A percentile compares a stretch with the other conserved stretches of the same genome.
Evolutionary conservation across 2,888 invertebrate species (phyloP).

Genomic region (Chelonus formosanus): DNA sequence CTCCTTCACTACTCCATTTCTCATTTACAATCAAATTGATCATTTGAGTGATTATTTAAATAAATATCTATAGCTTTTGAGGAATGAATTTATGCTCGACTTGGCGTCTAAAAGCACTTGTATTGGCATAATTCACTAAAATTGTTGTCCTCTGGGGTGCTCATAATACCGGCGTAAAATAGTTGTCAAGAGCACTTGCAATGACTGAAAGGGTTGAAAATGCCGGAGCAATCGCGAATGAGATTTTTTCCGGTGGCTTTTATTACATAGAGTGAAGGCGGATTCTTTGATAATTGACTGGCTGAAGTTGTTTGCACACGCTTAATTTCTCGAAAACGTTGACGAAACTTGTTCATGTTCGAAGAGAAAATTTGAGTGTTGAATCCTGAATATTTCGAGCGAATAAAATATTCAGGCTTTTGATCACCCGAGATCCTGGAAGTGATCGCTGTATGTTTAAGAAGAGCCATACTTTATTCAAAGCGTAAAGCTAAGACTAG

Average conservation of each 20-base stretch:
- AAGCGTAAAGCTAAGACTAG: slow-evolving; percentile 13
- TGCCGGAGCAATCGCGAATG: slow-evolving; percentile 6
- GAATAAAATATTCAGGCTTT: slow-evolving; percentile 52
- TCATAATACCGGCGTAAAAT: slow-evolving; percentile 10
- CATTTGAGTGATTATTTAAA: neutral
- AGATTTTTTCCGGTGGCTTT: slow-evolving; percentile 19
- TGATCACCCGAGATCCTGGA: slow-evolving; percentile 50
- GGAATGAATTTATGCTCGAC: neutral
- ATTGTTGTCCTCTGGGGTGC: slow-evolving; percentile 14
- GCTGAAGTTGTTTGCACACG: slow-evolving; percentile 35
- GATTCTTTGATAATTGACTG: slow-evolving; percentile 24
- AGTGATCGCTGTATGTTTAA: slow-evolving; percentile 36
- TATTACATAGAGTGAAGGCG: neutral
- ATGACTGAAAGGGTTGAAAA: slow-evolving; percentile 14
- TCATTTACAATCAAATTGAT: too few species aligned
- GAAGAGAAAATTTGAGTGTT: slow-evolving; percentile 12
- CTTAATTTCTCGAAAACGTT: slow-evolving; percentile 40
- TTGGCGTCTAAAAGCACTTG: neutral
- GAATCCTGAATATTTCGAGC: slow-evolving; percentile 45
- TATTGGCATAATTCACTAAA: slow-evolving; percentile 8
- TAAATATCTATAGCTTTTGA: neutral
- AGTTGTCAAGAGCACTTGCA: slow-evolving; percentile 6
- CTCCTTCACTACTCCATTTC: too few species aligned
- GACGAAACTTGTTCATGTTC: slow-evolving; percentile 19
- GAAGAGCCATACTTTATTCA: slow-evolving; percentile 20